Base-by-base conservation (phyloP, 2,113 vertebrate species). In the Rhinolophus sinicus region DNA sequence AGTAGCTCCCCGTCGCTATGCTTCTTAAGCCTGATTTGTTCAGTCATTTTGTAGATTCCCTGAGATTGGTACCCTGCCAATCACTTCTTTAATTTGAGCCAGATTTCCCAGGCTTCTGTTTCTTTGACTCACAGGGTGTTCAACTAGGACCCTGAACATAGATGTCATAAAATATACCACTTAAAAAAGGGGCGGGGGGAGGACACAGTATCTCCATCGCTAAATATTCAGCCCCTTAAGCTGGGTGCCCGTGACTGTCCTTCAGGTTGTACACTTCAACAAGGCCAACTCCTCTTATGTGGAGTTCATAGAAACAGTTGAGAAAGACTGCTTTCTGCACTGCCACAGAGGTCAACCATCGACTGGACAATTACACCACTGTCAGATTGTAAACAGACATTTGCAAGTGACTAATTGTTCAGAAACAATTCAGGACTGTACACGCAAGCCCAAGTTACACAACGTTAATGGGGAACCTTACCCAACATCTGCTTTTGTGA, bases 341-440 rank as follows among this genome's bases (percentile, higher is more conserved):
- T 0, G 3, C 50, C 81, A 38, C 94, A 54, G 86, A 88, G 93
- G 90, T 82, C 95, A 88, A 16, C 24, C 11, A 33, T 21, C 54
- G 65, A 84, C 76, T 70, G 52, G 6, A 94, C 87, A 88, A 93
- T 95, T 76, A 96, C 2, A n/a, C 76, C 4, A 18, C 97, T 52
- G 72, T 90, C 81, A 85, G 80, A 90, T 3, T 73, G 90, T 94
- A 97, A 92, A 95, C 64, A 96, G 93, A 93, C 60, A 90, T 95
- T 96, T 93, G 73, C 90, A 88, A 97, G 95, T 78, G 90, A 76
- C 81, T 86, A 94, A 96, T 85, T 90, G 88, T 90, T 96, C 26
- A 0, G 65, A 92, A 95, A 96, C 56, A 38, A 73, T 76, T 50
- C 3, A 81, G 94, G 88, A 72, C 84, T 94, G 22, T 33, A 92